A percentile compares a stretch with the other conserved stretches of the same genome.
phyloP scores from a whole-genome alignment of 1,140 invertebrate genomes.

The Zaprionus kolodkinae region DNA sequence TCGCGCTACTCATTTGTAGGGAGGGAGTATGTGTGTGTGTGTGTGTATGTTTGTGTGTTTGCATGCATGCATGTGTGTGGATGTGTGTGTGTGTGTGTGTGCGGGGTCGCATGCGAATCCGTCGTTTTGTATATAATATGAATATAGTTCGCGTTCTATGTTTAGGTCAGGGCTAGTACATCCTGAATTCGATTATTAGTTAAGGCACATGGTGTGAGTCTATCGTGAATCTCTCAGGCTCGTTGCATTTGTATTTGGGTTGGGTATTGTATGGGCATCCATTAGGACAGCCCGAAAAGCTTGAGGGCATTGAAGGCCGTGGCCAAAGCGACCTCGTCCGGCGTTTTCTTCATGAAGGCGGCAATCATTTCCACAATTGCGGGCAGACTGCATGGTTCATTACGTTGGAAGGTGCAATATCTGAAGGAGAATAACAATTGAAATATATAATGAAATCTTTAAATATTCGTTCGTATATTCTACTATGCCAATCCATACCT shows the following conservation, averaged over 20 bases:
- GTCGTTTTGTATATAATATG: conserved; percentile 53
- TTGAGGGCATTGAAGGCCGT: conserved; percentile 97
- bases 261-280: conserved; percentile 29
- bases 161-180: conserved; percentile 53
- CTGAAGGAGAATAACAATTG: conserved; percentile 65
- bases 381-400: conserved; percentile 97
- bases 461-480: background rate
- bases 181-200: conserved; percentile 75
- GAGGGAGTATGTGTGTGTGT: conserved; percentile 45
- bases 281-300: conserved; percentile 93
- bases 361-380: conserved; percentile 97
- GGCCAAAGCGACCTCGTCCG: conserved; percentile 95
- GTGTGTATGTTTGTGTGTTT: conserved; percentile 44
- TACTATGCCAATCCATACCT: conserved; percentile 49
- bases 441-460: background rate
- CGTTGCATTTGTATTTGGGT: conserved; percentile 36
- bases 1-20: conserved; percentile 46
- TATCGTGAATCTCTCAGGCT: conserved; percentile 74
- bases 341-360: conserved; percentile 93
- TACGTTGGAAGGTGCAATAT: conserved; percentile 97
- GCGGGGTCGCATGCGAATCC: conserved; percentile 62
- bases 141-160: conserved; percentile 28
- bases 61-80: conserved; percentile 50
- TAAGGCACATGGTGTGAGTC: conserved; percentile 77
- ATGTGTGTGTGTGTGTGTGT: conserved; percentile 50